A percentile compares a stretch with the other conserved stretches of the same genome.
Evolutionary conservation across 2,113 vertebrate genomes (phyloP).

Genomic region (Pituophis catenifer): DNA sequence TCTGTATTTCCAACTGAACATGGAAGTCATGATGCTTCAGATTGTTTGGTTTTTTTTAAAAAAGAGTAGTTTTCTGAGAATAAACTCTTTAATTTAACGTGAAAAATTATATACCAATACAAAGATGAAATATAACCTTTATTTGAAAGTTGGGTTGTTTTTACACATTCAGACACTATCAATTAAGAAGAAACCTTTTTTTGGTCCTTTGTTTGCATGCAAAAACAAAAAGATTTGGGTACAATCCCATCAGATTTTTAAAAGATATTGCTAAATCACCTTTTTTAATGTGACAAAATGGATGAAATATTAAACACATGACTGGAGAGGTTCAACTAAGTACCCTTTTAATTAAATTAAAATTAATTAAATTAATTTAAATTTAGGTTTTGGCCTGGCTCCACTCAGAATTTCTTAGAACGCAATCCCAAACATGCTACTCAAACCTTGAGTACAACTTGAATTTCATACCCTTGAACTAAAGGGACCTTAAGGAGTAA

Average conservation of each 20-base stretch:
- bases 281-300: background rate
- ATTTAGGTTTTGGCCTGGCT: background rate
- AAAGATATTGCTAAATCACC: background rate
- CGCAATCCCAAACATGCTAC: background rate
- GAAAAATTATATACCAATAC: background rate
- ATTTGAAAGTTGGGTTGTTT: conserved; percentile 3
- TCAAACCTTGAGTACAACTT: background rate
- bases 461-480: background rate
- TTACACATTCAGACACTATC: conserved; percentile 15
- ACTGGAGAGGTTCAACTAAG: background rate
- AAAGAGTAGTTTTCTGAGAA: background rate
- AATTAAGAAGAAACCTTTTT: conserved; percentile 27
- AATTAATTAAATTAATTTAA: background rate
- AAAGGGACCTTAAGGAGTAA: background rate
- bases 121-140: conserved; percentile 30
- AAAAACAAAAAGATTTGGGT: background rate
- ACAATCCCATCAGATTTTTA: background rate
- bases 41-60: background rate
- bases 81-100: background rate
- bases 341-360: background rate
- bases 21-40: background rate
- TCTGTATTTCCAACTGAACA: background rate
- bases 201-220: background rate
- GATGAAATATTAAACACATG: background rate
- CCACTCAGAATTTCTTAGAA: background rate